Evolutionary conservation across 2,888 invertebrate genomes (phyloP).

Genomic region (Acleris sparsana): DNA sequence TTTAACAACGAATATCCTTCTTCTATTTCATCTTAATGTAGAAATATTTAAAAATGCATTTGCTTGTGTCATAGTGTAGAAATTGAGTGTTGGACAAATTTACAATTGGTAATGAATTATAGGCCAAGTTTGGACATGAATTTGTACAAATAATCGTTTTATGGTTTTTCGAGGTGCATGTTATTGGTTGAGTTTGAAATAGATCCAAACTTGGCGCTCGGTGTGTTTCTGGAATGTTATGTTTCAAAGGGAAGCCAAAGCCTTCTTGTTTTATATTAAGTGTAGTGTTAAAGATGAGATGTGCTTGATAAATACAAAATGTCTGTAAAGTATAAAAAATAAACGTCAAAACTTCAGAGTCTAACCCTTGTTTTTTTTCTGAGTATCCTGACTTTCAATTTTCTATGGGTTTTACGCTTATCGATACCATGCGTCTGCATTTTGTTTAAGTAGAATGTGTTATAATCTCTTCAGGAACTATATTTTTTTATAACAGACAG

Average conservation of each 20-base stretch:
- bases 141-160: constrained; percentile 18
- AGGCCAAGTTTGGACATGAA: constrained; percentile 23
- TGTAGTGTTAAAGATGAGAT: constrained; percentile 56
- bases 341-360: constrained; percentile 59
- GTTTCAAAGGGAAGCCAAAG: constrained; percentile 75
- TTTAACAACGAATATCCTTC: constrained; percentile 14
- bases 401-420: background rate
- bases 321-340: constrained; percentile 63
- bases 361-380: constrained; percentile 43
- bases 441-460: no score
- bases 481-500: no score
- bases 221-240: constrained; percentile 53
- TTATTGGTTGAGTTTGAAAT: constrained; percentile 9
- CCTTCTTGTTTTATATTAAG: constrained; percentile 71
- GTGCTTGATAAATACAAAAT: constrained; percentile 54
- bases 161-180: constrained; percentile 11
- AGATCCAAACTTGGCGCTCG: constrained; percentile 16
- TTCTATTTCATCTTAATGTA: constrained; percentile 28
- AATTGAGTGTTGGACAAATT: constrained; percentile 36
- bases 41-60: constrained; percentile 37
- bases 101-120: constrained; percentile 22
- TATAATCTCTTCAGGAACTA: no score
- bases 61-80: constrained; percentile 39
- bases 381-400: background rate
- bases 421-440: background rate